Conservation (phyloP, 2,888 invertebrate species). For the Cremastinae sp. region DNA sequence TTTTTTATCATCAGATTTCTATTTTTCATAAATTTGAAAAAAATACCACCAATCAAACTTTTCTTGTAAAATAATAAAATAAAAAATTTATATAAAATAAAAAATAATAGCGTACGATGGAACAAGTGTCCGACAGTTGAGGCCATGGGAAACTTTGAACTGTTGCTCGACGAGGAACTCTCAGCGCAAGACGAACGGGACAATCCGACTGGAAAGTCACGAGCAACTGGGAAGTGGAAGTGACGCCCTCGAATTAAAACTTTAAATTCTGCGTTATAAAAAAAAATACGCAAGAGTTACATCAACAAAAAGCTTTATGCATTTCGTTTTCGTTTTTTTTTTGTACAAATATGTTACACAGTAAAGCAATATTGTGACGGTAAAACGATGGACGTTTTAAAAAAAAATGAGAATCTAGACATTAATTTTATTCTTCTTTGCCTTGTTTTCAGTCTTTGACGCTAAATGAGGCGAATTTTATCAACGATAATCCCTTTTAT, state of each 20-base stretch:
- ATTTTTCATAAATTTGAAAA: too few species aligned
- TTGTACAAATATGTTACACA: constrained; percentile 77
- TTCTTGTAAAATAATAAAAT: too few species aligned
- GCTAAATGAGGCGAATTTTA: constrained; percentile 65
- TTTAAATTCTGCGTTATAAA: background rate
- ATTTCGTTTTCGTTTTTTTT: constrained; percentile 68
- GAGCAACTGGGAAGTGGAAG: constrained; percentile 75
- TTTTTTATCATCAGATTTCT: too few species aligned
- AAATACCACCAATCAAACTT: too few species aligned
- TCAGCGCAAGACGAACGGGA: constrained; percentile 85
- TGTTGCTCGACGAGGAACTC: constrained; percentile 91
- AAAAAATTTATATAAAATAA: too few species aligned
- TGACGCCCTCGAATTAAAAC: constrained; percentile 58
- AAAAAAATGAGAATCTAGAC: constrained; percentile 67
- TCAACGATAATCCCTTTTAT: constrained; percentile 35
- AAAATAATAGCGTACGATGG: constrained; percentile 87
- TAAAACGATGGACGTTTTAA: constrained; percentile 70
- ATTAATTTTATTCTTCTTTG: constrained; percentile 31
- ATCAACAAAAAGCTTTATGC: constrained; percentile 71
- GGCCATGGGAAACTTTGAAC: constrained; percentile 91
- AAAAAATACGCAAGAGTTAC: constrained; percentile 56
- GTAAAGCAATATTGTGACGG: constrained; percentile 65
- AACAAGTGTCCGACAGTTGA: constrained; percentile 89
- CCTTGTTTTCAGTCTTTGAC: constrained; percentile 73
- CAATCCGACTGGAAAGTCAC: constrained; percentile 70